phyloP scores from a whole-genome alignment of 2,113 vertebrate genomes.

The Cisticola juncidis region DNA sequence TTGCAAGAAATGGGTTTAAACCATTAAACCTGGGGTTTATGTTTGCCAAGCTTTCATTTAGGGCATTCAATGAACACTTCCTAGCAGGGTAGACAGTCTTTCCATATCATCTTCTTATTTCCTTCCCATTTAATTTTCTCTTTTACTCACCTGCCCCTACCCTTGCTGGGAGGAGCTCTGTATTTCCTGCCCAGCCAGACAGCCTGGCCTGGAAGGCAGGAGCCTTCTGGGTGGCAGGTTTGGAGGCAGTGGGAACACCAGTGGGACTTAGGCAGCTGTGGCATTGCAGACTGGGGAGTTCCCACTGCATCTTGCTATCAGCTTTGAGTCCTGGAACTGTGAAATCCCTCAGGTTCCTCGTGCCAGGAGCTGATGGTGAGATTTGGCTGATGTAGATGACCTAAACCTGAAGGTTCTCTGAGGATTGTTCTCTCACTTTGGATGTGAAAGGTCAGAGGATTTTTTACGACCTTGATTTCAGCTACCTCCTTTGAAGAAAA shows the following conservation, averaged over 20 bases:
- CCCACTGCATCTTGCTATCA: background rate
- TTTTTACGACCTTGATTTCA: background rate
- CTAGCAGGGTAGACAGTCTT: background rate
- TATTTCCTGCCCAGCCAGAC: background rate
- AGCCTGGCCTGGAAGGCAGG: background rate
- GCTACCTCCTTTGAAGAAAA: background rate
- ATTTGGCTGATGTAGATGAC: background rate
- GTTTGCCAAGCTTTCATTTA: background rate
- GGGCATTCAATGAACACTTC: background rate
- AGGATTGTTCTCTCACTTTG: background rate
- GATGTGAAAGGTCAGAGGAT: background rate
- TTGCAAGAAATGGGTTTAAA: background rate
- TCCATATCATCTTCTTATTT: background rate
- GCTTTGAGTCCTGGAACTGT: background rate
- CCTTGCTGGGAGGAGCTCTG: background rate
- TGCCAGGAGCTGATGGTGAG: background rate
- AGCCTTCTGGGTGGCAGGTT: background rate
- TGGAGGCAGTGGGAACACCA: background rate
- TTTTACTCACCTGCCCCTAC: background rate
- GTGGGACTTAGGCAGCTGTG: fast-evolving
- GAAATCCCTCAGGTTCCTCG: background rate
- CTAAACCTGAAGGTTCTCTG: background rate
- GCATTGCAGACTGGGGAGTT: background rate
- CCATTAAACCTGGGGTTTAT: background rate
- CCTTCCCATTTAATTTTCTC: background rate